Percentiles rank a stretch among this genome's conserved stretches.
phyloP scores from a whole-genome alignment of 2,888 invertebrate genomes.

The Drosophila longiperda region DNA sequence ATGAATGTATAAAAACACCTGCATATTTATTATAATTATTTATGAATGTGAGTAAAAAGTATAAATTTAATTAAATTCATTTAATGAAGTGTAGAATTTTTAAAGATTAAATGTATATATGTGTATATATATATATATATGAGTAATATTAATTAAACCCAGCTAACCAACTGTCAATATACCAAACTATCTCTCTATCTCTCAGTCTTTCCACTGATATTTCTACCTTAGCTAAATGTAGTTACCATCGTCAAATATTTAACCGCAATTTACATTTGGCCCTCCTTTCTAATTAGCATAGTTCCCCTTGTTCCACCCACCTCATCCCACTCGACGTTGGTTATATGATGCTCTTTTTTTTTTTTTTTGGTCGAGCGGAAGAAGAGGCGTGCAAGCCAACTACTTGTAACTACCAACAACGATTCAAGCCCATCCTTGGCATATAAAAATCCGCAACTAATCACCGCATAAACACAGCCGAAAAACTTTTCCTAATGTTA shows the following conservation, averaged over 20 bases:
- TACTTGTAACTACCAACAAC: conserved; percentile 38
- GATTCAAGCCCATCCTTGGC: conserved; percentile 44
- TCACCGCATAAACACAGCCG: conserved; percentile 60
- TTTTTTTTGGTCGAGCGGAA: not conserved
- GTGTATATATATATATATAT: not conserved
- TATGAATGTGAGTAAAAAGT: not conserved
- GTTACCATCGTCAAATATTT: conserved; percentile 26
- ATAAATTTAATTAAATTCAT: not conserved
- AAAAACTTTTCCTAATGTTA: conserved; percentile 59
- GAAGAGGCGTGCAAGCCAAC: conserved; percentile 5
- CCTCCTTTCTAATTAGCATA: conserved; percentile 53
- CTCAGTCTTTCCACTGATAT: not conserved
- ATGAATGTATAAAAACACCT: not conserved
- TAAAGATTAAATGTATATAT: not conserved
- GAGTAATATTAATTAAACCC: too few species aligned
- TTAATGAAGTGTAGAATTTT: not conserved
- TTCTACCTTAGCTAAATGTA: not conserved
- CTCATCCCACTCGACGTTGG: conserved; percentile 39
- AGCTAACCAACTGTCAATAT: not conserved
- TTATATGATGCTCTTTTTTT: conserved; percentile 35
- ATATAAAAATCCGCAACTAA: conserved; percentile 66
- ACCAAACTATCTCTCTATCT: not conserved
- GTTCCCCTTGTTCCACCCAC: not conserved
- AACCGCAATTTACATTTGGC: conserved; percentile 37
- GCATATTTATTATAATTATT: not conserved